A percentile compares a stretch with the other conserved stretches of the same genome.
Conservation (phyloP, 2,113 vertebrate genomes). For the Gopherus evgoodei region DNA sequence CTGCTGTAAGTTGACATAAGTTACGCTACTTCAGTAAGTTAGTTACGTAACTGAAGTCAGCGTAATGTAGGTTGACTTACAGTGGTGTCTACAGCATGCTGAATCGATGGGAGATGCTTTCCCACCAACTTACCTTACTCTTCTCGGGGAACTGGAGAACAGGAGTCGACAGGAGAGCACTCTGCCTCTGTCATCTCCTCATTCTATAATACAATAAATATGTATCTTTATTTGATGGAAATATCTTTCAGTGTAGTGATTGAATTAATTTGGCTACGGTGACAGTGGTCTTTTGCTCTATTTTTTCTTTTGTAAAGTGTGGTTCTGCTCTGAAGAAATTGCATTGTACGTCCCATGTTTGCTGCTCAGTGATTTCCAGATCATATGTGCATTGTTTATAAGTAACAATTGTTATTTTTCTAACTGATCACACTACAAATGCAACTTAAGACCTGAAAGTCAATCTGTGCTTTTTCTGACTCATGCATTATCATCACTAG, state of each 20-base stretch:
- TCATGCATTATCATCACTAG: background rate
- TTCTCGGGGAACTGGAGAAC: too few relatives aligned
- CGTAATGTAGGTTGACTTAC: too few relatives aligned
- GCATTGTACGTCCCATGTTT: background rate
- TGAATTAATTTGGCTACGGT: constrained; percentile 37
- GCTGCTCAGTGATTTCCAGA: background rate
- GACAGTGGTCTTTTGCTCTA: constrained; percentile 23
- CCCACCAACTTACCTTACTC: background rate
- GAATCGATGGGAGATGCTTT: too few relatives aligned
- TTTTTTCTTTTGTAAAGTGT: background rate
- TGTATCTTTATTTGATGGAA: constrained; percentile 51
- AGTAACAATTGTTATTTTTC: background rate
- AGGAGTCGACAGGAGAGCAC: too few relatives aligned
- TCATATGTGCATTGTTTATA: background rate
- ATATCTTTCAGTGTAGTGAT: constrained; percentile 31
- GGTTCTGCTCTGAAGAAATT: background rate
- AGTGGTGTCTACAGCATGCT: too few relatives aligned
- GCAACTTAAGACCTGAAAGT: background rate
- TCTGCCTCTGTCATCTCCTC: constrained; percentile 49
- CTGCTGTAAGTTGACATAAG: too few relatives aligned
- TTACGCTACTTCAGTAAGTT: too few relatives aligned
- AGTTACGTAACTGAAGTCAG: constrained; percentile 5
- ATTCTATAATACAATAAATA: constrained; percentile 37
- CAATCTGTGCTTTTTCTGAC: background rate
- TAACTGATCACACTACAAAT: background rate